Conservation (phyloP, 2,888 invertebrate species). For the Pyrocoelia pectoralis region DNA sequence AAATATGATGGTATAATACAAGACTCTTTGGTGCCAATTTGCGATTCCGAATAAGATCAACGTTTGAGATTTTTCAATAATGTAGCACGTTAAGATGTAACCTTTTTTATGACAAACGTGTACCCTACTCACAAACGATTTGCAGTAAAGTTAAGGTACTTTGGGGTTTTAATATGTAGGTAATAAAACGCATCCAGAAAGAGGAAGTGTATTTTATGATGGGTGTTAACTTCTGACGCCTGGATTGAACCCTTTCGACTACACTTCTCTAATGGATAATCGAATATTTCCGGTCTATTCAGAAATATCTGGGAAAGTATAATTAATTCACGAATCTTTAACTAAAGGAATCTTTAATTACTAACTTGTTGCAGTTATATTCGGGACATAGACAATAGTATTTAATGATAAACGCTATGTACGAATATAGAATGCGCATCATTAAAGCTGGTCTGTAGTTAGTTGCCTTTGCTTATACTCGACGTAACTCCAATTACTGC, state of each 20-base stretch:
- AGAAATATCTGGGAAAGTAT: too few species aligned
- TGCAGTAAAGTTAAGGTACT: slow-evolving; percentile 16
- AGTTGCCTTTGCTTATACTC: neutral
- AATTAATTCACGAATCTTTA: too few species aligned
- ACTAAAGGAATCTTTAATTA: too few species aligned
- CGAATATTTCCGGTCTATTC: neutral
- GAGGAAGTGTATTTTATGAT: slow-evolving; percentile 15
- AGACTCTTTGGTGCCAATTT: too few species aligned
- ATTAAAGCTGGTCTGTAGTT: neutral
- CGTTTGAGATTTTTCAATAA: too few species aligned
- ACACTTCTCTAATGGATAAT: slow-evolving; percentile 14
- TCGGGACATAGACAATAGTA: too few species aligned
- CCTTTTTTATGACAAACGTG: neutral
- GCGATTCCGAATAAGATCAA: too few species aligned
- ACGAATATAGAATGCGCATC: neutral
- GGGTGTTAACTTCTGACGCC: slow-evolving; percentile 13
- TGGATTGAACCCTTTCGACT: slow-evolving; percentile 10
- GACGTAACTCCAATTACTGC: neutral
- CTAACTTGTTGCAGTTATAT: too few species aligned
- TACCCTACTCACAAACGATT: too few species aligned
- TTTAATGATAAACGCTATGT: neutral
- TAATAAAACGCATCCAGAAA: slow-evolving; percentile 18
- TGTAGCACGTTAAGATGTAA: too few species aligned
- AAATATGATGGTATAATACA: too few species aligned
- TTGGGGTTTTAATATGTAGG: slow-evolving; percentile 17